A percentile compares a stretch with the other conserved stretches of the same genome.
These are phyloP conservation scores for Morinoia aosen DNA, from an alignment of 2,888 invertebrate species.

Conservation along the genomic window DNA sequence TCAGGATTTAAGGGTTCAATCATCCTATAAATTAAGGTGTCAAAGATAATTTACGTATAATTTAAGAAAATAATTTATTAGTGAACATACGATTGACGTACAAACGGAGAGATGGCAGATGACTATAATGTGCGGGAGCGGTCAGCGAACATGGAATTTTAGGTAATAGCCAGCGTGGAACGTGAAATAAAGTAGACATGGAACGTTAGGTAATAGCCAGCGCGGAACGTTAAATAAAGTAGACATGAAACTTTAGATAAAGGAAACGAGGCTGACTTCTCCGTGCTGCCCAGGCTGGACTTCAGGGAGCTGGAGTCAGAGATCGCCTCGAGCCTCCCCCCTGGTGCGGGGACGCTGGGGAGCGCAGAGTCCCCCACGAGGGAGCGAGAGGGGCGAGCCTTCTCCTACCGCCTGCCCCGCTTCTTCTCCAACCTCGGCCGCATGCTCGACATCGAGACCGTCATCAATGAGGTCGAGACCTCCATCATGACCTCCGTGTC, in stretches of 20 bases:
- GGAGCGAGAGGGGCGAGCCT: conserved; percentile 63
- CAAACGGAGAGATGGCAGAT: not conserved
- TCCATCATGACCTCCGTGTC: conserved; percentile 89
- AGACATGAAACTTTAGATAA: not conserved
- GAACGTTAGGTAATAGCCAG: no score
- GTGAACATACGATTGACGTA: no score
- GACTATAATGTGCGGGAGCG: not conserved
- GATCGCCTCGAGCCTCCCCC: not conserved
- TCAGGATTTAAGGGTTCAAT: no score
- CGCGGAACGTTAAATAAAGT: no score
- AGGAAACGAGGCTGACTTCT: not conserved
- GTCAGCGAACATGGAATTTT: not conserved
- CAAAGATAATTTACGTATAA: no score
- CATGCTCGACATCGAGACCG: conserved; percentile 86
- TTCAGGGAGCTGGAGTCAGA: not conserved
- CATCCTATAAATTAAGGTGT: no score
- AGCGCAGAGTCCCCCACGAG: conserved; percentile 52
- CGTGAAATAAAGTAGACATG: no score
- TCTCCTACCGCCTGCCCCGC: conserved; percentile 63
- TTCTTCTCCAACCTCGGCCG: conserved; percentile 83
- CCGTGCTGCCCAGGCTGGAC: not conserved
- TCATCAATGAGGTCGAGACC: conserved; percentile 88
- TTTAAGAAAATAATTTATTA: no score
- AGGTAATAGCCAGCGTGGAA: no score
- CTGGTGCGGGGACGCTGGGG: not conserved